Evolutionary conservation across 2,113 vertebrate species (phyloP).

Genomic region (Rhinichthys klamathensis): DNA sequence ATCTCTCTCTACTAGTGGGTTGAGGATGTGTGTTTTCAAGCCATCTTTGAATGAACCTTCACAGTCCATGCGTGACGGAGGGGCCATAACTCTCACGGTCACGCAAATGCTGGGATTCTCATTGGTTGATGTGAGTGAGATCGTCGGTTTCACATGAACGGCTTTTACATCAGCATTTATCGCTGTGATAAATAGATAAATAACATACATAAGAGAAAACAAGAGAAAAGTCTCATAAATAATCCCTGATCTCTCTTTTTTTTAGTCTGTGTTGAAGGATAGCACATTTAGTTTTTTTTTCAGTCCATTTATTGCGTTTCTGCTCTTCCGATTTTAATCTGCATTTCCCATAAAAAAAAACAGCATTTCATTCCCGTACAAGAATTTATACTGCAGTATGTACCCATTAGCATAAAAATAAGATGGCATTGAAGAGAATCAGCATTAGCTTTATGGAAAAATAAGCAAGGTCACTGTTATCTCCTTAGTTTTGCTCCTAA

Average conservation of each 20-base stretch:
- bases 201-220: slow-evolving; percentile 5
- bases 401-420: slow-evolving; percentile 17
- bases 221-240: neutral
- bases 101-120: slow-evolving; percentile 4
- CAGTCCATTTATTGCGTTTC: slow-evolving; percentile 20
- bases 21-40: neutral
- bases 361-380: neutral
- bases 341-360: slow-evolving; percentile 13
- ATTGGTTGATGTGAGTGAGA: slow-evolving; percentile 7
- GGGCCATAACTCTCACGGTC: neutral
- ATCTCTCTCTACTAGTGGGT: neutral
- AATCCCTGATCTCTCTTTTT: neutral
- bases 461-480: slow-evolving; percentile 35
- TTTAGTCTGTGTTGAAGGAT: neutral
- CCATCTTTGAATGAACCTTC: slow-evolving; percentile 3
- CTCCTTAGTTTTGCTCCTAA: neutral
- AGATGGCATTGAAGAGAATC: slow-evolving; percentile 18
- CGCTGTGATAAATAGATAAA: neutral
- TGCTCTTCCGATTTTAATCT: slow-evolving; percentile 1
- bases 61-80: neutral
- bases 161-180: slow-evolving; percentile 9
- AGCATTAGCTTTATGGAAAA: slow-evolving; percentile 7
- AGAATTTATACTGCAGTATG: neutral
- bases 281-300: neutral
- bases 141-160: neutral